Conservation (phyloP, 2,888 invertebrate genomes). For the Napeogenes inachia region DNA sequence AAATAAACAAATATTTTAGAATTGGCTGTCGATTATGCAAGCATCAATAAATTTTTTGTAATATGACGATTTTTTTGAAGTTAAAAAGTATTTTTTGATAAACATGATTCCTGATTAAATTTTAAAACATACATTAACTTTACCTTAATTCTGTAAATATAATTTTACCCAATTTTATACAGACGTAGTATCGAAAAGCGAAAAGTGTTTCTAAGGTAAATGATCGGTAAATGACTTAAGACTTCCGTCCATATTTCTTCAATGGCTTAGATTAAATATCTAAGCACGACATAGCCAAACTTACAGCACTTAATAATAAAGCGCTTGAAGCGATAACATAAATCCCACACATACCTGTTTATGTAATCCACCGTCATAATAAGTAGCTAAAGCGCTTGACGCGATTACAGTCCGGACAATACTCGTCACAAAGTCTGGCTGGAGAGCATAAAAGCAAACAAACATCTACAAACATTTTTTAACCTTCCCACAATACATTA, state of each 20-base stretch:
- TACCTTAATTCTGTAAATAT: too few species aligned
- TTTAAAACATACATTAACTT: too few species aligned
- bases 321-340: conserved; percentile 7
- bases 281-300: background rate
- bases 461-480: conserved; percentile 5
- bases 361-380: conserved; percentile 40
- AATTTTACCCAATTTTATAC: too few species aligned
- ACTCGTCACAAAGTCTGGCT: conserved; percentile 48
- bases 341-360: conserved; percentile 1
- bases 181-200: too few species aligned
- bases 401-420: conserved; percentile 50
- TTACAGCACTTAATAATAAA: conserved; percentile 1
- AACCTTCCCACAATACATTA: conserved; percentile 7
- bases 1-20: too few species aligned
- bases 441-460: conserved; percentile 17
- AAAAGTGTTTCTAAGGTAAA: background rate
- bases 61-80: too few species aligned
- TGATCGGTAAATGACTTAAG: background rate
- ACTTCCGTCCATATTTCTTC: background rate
- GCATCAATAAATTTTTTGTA: too few species aligned
- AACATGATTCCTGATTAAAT: too few species aligned
- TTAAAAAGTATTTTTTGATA: too few species aligned
- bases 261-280: background rate
- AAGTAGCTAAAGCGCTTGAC: conserved; percentile 54
- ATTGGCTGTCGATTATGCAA: too few species aligned